Evolutionary conservation across 1,140 invertebrate genomes (phyloP).

Genomic region (Sitophilus oryzae): DNA sequence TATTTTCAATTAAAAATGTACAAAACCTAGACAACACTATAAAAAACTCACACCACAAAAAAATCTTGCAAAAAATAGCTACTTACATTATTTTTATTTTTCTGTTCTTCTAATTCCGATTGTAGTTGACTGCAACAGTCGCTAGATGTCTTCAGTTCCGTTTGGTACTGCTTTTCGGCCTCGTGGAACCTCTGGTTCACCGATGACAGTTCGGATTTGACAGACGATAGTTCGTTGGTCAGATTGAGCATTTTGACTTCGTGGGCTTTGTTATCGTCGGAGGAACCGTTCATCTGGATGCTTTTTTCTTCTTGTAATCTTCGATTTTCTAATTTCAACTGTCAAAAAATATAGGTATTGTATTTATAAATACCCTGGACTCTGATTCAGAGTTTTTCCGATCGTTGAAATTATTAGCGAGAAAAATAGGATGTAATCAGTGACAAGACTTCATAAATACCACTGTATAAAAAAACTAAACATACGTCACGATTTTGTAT

Average conservation of each 20-base stretch:
- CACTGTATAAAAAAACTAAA: too few relatives aligned
- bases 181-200: conserved; percentile 30
- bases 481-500: too few relatives aligned
- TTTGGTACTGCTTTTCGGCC: conserved; percentile 40
- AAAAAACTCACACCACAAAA: too few relatives aligned
- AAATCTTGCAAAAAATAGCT: not conserved
- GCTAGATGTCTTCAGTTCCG: conserved; percentile 29
- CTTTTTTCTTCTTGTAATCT: conserved; percentile 31
- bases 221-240: conserved; percentile 35
- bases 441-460: too few relatives aligned
- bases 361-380: too few relatives aligned
- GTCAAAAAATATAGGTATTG: conserved; percentile 5
- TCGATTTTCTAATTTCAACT: conserved; percentile 34
- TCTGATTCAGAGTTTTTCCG: too few relatives aligned
- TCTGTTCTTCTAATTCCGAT: conserved; percentile 59
- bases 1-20: conserved; percentile 11
- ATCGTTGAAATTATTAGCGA: too few relatives aligned
- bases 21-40: conserved; percentile 18
- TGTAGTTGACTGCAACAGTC: conserved; percentile 41
- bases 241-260: conserved; percentile 38
- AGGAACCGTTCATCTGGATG: conserved; percentile 29
- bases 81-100: conserved; percentile 73
- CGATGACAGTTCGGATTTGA: conserved; percentile 22
- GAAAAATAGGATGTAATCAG: too few relatives aligned
- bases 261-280: conserved; percentile 33